Conservation (phyloP, 2,888 invertebrate genomes). For the Dicycla oo region DNA sequence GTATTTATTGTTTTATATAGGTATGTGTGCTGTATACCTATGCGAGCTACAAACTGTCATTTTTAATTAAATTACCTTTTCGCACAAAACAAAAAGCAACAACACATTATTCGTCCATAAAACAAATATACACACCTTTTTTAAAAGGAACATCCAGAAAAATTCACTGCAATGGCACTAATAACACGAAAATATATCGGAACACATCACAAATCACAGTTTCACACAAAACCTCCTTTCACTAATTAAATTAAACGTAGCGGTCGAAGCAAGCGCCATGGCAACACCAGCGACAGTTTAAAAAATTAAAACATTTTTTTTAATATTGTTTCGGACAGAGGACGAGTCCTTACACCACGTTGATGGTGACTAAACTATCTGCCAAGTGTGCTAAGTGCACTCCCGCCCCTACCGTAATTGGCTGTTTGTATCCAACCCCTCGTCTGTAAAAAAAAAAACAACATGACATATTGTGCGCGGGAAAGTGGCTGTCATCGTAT, state of each 20-base stretch:
- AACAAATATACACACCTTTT: slow-evolving; percentile 71
- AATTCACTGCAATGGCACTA: slow-evolving; percentile 69
- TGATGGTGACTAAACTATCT: slow-evolving; percentile 88
- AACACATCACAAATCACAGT: slow-evolving; percentile 85
- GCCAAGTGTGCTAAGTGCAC: slow-evolving; percentile 83
- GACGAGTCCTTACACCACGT: slow-evolving; percentile 82
- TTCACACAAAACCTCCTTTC: slow-evolving; percentile 78
- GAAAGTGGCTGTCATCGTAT: slow-evolving; percentile 87
- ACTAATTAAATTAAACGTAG: slow-evolving; percentile 88
- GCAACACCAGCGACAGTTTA: slow-evolving; percentile 72
- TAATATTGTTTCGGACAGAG: slow-evolving; percentile 67
- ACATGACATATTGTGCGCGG: slow-evolving; percentile 89
- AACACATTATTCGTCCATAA: not conserved
- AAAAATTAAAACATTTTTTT: slow-evolving; percentile 65
- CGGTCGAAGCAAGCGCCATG: slow-evolving; percentile 82
- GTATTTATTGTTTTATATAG: slow-evolving; percentile 48
- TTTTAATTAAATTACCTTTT: slow-evolving; percentile 61
- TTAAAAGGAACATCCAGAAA: slow-evolving; percentile 69
- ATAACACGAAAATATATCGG: slow-evolving; percentile 68
- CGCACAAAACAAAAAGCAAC: slow-evolving; percentile 14
- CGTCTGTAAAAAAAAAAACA: slow-evolving; percentile 81
- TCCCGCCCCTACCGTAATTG: slow-evolving; percentile 88
- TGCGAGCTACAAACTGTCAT: slow-evolving; percentile 54
- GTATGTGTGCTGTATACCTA: slow-evolving; percentile 30
- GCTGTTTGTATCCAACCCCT: slow-evolving; percentile 90